These are phyloP conservation scores for Listronotus bonariensis DNA, from an alignment of 1,140 invertebrate species.

Conservation along the genomic window DNA sequence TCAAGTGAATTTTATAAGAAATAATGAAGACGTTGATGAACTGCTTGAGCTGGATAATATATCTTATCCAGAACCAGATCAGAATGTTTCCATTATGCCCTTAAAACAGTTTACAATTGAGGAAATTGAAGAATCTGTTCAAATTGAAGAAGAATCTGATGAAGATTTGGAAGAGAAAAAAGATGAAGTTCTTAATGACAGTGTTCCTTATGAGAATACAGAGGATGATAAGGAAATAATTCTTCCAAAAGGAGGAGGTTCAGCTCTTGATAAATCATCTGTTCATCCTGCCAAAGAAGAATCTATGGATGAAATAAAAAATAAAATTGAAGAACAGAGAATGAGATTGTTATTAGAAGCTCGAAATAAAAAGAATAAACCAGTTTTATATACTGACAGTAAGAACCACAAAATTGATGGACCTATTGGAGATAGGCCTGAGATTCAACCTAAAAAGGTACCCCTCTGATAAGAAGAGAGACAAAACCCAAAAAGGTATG, in stretches of 20 bases:
- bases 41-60: constrained; percentile 47
- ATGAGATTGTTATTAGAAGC: constrained; percentile 28
- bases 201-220: constrained; percentile 7
- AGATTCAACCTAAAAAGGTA: background rate
- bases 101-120: constrained; percentile 36
- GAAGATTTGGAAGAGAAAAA: constrained; percentile 9
- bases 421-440: constrained; percentile 9
- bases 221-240: background rate
- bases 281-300: constrained; percentile 8
- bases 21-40: constrained; percentile 57
- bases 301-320: constrained; percentile 13
- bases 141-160: constrained; percentile 13
- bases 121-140: constrained; percentile 30
- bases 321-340: constrained; percentile 26
- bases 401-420: constrained; percentile 17
- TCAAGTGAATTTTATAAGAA: constrained; percentile 56
- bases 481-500: constrained; percentile 38
- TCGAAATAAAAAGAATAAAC: constrained; percentile 29
- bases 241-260: constrained; percentile 21
- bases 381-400: background rate
- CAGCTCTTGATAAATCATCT: constrained; percentile 4
- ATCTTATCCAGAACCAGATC: constrained; percentile 42
- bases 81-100: constrained; percentile 26
- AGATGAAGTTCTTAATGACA: constrained; percentile 16
- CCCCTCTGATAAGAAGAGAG: constrained; percentile 38